Conservation (phyloP, 2,113 vertebrate species). For the Hypomesus transpacificus region DNA sequence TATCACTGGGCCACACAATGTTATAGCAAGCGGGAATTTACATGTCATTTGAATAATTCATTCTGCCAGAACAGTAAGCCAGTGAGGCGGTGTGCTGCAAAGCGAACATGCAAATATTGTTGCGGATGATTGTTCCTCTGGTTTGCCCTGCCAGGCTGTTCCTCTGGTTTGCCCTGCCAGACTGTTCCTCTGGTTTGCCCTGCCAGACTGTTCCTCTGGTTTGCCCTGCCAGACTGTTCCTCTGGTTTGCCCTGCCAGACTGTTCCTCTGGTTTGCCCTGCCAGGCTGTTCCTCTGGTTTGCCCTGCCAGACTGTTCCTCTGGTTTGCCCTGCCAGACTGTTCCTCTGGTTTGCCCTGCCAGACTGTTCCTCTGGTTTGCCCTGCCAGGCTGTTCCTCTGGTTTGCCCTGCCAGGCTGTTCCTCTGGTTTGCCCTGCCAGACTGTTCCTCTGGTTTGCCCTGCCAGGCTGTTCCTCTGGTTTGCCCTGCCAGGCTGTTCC, state of each 20-base stretch:
- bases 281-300: neutral
- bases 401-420: conserved; percentile 25
- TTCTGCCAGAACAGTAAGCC: conserved; percentile 21
- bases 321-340: no score
- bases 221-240: no score
- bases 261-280: neutral
- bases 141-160: conserved; percentile 5
- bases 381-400: conserved; percentile 1
- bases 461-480: conserved; percentile 20
- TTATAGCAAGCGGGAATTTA: conserved; percentile 36
- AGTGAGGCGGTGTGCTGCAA: conserved; percentile 25
- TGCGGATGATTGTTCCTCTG: conserved; percentile 1
- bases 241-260: neutral
- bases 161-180: neutral
- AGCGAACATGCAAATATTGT: conserved; percentile 32
- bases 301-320: neutral
- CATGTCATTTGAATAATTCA: conserved; percentile 50
- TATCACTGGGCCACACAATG: conserved; percentile 2
- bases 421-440: conserved; percentile 21
- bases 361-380: conserved; percentile 16
- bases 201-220: neutral
- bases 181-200: neutral
- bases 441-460: conserved; percentile 18
- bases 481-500: neutral
- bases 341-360: conserved; percentile 25